Percentiles rank a stretch among this genome's conserved stretches.
phyloP scores from a whole-genome alignment of 2,888 invertebrate genomes.

The Petrophora chlorosata region DNA sequence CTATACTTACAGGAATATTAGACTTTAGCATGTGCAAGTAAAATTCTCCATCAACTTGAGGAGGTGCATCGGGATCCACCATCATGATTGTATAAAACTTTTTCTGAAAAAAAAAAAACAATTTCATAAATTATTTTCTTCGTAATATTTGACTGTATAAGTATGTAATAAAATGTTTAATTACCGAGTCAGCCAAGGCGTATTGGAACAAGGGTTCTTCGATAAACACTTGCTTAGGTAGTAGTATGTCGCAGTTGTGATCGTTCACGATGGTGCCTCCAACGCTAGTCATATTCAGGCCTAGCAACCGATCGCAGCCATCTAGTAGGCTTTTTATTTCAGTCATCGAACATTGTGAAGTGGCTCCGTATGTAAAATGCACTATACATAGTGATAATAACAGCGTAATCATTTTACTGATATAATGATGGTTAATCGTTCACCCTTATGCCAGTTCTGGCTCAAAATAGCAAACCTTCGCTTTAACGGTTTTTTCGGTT shows the following conservation, averaged over 20 bases:
- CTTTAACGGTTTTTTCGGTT: neutral
- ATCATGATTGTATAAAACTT: constrained; percentile 76
- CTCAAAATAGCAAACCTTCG: neutral
- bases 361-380: constrained; percentile 36
- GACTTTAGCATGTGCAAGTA: constrained; percentile 78
- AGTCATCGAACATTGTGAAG: constrained; percentile 55
- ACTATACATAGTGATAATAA: constrained; percentile 31
- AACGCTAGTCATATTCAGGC: constrained; percentile 69
- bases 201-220: constrained; percentile 76
- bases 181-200: constrained; percentile 65
- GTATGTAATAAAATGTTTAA: constrained; percentile 1
- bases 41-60: constrained; percentile 72
- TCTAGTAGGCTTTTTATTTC: constrained; percentile 70
- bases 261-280: constrained; percentile 76
- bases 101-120: constrained; percentile 59
- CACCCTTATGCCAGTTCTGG: too few relatives aligned
- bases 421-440: too few relatives aligned
- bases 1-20: constrained; percentile 73
- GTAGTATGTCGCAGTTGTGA: constrained; percentile 74
- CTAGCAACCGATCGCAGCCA: constrained; percentile 67
- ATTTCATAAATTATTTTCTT: neutral
- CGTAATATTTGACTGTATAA: neutral
- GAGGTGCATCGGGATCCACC: constrained; percentile 77
- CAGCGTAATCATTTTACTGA: constrained; percentile 21
- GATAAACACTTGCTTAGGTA: constrained; percentile 75